Evolutionary conservation across 2,797 vertebrate species (phyloP).

Genomic region (Phyllotis vaccarum): DNA sequence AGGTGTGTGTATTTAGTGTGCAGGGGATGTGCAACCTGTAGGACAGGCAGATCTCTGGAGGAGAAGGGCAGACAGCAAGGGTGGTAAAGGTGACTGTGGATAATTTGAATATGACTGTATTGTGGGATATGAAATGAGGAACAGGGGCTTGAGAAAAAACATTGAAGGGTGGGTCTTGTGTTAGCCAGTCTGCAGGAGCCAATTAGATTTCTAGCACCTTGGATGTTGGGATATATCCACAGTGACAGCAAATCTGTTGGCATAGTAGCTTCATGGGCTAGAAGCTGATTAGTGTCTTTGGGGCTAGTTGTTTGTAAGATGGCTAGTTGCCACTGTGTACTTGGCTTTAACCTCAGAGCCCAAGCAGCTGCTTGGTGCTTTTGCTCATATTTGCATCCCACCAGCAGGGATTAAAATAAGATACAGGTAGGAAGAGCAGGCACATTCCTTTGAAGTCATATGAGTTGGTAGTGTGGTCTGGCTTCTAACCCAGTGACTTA

Average conservation of each 20-base stretch:
- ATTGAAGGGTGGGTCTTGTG: not conserved
- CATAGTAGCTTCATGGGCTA: fast-evolving
- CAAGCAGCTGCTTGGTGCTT: not conserved
- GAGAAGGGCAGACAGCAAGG: not conserved
- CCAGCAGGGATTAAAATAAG: fast-evolving
- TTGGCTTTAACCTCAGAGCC: not conserved
- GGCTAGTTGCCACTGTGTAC: not conserved
- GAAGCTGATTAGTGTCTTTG: not conserved
- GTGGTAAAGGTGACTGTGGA: not conserved
- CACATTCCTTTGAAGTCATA: too few species aligned
- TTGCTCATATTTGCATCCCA: not conserved
- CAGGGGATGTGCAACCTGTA: not conserved
- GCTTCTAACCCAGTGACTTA: not conserved
- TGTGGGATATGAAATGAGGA: too few species aligned
- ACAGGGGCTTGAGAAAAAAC: not conserved
- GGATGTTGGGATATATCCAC: fast-evolving
- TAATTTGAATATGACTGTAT: not conserved
- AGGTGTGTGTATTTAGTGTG: not conserved
- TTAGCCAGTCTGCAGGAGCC: not conserved
- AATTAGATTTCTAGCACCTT: not conserved
- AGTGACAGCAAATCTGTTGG: not conserved
- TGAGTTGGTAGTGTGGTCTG: fast-evolving
- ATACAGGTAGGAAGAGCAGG: fast-evolving
- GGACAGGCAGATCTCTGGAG: not conserved
- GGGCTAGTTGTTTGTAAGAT: not conserved